Percentiles rank a stretch among this genome's conserved stretches.
These are phyloP conservation scores for Bucorvus abyssinicus DNA, from an alignment of 2,797 vertebrate genomes.

Conservation along the genomic window DNA sequence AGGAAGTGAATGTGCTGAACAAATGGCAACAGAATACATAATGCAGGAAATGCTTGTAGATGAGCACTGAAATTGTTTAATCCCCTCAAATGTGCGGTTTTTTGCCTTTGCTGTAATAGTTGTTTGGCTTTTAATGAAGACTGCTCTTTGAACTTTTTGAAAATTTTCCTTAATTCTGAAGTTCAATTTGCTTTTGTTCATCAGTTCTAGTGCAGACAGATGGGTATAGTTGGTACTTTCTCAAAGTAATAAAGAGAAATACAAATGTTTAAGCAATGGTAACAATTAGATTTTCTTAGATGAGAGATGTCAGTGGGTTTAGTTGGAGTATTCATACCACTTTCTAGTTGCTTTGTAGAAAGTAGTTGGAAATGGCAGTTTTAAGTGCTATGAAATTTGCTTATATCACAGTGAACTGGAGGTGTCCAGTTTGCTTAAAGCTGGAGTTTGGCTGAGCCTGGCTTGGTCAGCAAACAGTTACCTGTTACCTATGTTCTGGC, in stretches of 20 bases:
- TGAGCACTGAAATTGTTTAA: background rate
- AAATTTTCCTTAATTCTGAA: background rate
- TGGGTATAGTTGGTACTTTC: background rate
- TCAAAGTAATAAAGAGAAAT: background rate
- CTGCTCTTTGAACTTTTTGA: background rate
- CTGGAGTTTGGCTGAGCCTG: background rate
- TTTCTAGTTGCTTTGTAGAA: background rate
- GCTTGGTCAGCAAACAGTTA: background rate
- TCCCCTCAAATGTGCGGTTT: background rate
- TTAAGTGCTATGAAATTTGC: background rate
- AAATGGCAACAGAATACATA: background rate
- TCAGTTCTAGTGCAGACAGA: background rate
- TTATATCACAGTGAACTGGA: background rate
- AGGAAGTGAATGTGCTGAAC: background rate
- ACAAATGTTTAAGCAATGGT: background rate
- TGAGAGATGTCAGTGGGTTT: background rate
- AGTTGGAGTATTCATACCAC: background rate
- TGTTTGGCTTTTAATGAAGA: background rate
- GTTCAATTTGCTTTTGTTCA: background rate
- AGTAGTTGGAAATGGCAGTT: background rate
- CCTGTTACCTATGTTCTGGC: background rate
- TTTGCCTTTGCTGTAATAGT: background rate
- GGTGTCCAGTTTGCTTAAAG: background rate
- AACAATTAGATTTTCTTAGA: background rate
- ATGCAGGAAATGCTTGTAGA: background rate